Conservation (phyloP, 2,113 vertebrate species). For the Perccottus glenii region DNA sequence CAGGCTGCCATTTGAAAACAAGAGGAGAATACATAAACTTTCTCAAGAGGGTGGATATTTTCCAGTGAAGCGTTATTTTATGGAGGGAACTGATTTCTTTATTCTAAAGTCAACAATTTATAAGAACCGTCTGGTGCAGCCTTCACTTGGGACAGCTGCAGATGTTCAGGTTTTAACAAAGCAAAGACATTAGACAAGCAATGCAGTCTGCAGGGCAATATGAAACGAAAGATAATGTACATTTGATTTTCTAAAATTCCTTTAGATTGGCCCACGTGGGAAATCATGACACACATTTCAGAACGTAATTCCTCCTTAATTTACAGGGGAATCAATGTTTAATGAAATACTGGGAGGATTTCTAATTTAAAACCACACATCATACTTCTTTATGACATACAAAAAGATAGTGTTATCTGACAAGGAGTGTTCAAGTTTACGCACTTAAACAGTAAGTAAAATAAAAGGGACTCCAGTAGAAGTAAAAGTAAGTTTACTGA, state of each 20-base stretch:
- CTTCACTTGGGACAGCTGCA: background rate
- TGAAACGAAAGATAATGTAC: background rate
- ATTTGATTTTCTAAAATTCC: background rate
- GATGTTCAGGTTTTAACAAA: constrained; percentile 1
- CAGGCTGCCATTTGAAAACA: constrained; percentile 46
- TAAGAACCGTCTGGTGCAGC: background rate
- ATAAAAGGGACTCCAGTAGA: too few relatives aligned
- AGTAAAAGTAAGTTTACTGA: too few relatives aligned
- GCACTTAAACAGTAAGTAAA: too few relatives aligned
- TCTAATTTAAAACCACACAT: too few relatives aligned
- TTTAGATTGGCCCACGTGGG: too few relatives aligned
- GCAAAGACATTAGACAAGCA: constrained; percentile 1
- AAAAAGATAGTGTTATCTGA: too few relatives aligned
- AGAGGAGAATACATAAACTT: constrained; percentile 56
- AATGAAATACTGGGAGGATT: too few relatives aligned
- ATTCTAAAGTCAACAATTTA: background rate
- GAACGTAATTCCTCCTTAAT: too few relatives aligned
- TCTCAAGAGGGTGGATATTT: constrained; percentile 40
- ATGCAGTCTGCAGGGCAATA: background rate
- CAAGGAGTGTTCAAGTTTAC: too few relatives aligned
- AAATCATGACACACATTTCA: too few relatives aligned
- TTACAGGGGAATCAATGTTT: too few relatives aligned
- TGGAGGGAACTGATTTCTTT: background rate
- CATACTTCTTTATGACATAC: too few relatives aligned
- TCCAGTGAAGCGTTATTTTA: constrained; percentile 5